phyloP scores from a whole-genome alignment of 2,797 vertebrate species.

The Rhincodon typus region DNA sequence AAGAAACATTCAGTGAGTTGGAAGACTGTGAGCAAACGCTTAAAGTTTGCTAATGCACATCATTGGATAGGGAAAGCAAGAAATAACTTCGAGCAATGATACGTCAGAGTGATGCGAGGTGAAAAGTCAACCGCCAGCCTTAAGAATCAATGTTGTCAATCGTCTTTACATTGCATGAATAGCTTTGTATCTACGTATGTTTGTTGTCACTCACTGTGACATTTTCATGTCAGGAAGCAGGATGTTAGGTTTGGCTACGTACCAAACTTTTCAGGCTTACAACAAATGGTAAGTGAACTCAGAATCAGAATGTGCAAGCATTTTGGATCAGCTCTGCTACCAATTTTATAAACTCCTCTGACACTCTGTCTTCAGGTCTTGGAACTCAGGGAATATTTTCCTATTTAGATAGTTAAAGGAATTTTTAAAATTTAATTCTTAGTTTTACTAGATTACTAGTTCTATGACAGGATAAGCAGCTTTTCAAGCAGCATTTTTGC shows the following conservation, averaged over 20 bases:
- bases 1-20: slow-evolving; percentile 19
- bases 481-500: background rate
- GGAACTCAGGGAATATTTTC: background rate
- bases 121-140: background rate
- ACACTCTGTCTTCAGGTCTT: background rate
- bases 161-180: background rate
- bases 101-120: background rate
- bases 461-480: background rate
- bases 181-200: background rate
- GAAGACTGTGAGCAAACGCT: background rate
- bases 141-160: background rate
- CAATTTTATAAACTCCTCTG: background rate
- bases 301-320: background rate
- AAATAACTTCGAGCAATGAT: background rate
- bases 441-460: background rate
- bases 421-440: background rate
- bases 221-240: slow-evolving; percentile 8
- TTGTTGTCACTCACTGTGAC: background rate
- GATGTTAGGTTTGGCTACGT: background rate
- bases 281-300: background rate
- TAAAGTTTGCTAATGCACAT: background rate
- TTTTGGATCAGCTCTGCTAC: background rate
- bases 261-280: background rate
- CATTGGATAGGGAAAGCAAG: background rate
- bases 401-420: background rate